phyloP scores from a whole-genome alignment of 2,113 vertebrate genomes.

The Catharus bicknelli region DNA sequence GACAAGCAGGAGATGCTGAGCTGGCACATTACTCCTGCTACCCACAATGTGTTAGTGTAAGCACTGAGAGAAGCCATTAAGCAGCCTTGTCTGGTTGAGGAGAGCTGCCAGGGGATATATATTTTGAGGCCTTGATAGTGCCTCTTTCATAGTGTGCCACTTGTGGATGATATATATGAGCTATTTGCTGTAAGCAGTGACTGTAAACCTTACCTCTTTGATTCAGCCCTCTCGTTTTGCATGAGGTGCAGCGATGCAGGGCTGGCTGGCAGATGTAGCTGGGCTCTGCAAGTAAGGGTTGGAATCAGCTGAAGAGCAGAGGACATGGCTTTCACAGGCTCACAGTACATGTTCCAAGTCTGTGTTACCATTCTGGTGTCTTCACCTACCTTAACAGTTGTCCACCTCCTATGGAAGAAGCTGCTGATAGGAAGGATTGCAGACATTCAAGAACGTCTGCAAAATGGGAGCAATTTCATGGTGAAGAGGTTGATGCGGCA shows the following conservation, averaged over 20 bases:
- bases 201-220: not conserved
- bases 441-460: not conserved
- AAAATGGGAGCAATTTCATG: not conserved
- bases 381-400: not conserved
- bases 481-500: not conserved
- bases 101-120: not conserved
- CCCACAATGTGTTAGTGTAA: not conserved
- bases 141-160: not conserved
- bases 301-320: not conserved
- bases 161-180: not conserved
- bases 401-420: not conserved
- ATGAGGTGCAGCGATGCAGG: rapidly evolving
- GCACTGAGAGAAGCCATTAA: not conserved
- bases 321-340: not conserved
- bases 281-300: not conserved
- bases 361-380: not conserved
- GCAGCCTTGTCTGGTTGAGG: not conserved
- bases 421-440: not conserved
- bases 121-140: not conserved
- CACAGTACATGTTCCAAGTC: not conserved
- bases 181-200: not conserved
- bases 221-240: not conserved
- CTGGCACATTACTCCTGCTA: not conserved
- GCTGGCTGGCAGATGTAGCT: not conserved
- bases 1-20: slow-evolving; percentile 8